These are phyloP conservation scores for Ceratina japonica DNA, from an alignment of 1,140 invertebrate species.

Conservation along the genomic window DNA sequence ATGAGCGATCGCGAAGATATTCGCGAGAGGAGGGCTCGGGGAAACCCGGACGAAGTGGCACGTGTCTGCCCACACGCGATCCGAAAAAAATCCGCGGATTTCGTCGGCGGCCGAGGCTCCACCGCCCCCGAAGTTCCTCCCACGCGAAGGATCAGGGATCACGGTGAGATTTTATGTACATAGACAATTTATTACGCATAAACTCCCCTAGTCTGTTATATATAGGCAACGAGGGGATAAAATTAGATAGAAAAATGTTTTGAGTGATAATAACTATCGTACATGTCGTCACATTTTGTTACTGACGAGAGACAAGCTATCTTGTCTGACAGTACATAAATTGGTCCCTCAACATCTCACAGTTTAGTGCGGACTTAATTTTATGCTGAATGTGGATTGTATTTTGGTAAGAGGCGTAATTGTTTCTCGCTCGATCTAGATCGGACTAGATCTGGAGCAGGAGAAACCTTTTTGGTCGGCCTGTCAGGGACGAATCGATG, in stretches of 20 bases:
- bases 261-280: too few species aligned
- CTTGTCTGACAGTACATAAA: too few species aligned
- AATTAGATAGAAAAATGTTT: too few species aligned
- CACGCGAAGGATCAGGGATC: background rate
- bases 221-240: too few species aligned
- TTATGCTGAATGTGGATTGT: too few species aligned
- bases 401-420: conserved; percentile 19
- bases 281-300: too few species aligned
- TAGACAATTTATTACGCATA: conserved; percentile 7
- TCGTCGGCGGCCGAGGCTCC: conserved; percentile 6
- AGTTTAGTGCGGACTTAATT: too few species aligned
- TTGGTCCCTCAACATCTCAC: too few species aligned
- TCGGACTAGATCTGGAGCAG: conserved; percentile 2
- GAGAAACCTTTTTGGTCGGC: conserved; percentile 6
- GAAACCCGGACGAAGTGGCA: conserved; percentile 33
- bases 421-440: background rate
- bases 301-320: too few species aligned
- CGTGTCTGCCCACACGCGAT: conserved; percentile 54
- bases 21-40: background rate
- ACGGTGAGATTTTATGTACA: background rate
- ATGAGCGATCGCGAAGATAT: background rate
- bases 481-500: conserved; percentile 40
- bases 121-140: conserved; percentile 23
- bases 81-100: conserved; percentile 42
- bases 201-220: too few species aligned